These are phyloP conservation scores for Akabosia matsudoensis DNA, from an alignment of 1,140 invertebrate species.

Conservation along the genomic window DNA sequence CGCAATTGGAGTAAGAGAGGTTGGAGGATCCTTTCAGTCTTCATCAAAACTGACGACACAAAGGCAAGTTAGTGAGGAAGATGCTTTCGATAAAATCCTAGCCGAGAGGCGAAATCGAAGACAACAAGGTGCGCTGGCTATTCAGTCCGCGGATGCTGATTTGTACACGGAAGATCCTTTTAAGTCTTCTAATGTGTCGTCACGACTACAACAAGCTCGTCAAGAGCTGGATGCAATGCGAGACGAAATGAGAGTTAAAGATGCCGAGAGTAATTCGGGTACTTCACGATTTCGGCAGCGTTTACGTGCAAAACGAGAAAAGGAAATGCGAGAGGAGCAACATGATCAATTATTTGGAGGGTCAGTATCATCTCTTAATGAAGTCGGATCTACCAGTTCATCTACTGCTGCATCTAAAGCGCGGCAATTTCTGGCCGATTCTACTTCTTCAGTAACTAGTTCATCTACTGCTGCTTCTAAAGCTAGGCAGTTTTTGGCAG, in stretches of 20 bases:
- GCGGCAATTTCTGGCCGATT: not conserved
- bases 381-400: not conserved
- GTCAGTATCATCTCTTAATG: not conserved
- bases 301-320: slow-evolving; percentile 28
- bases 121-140: not conserved
- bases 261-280: slow-evolving; percentile 24
- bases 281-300: slow-evolving; percentile 32
- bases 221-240: slow-evolving; percentile 32
- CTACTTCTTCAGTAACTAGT: not conserved
- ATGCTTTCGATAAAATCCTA: slow-evolving; percentile 30
- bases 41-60: not conserved
- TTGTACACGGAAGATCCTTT: slow-evolving; percentile 36
- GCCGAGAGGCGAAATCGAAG: slow-evolving; percentile 14
- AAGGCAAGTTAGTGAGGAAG: not conserved
- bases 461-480: not conserved
- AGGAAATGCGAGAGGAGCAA: slow-evolving; percentile 17
- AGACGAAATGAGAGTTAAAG: slow-evolving; percentile 31
- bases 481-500: not conserved
- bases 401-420: not conserved
- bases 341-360: not conserved
- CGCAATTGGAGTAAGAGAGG: slow-evolving; percentile 31
- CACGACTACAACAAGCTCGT: slow-evolving; percentile 12
- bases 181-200: slow-evolving; percentile 10
- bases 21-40: not conserved
- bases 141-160: slow-evolving; percentile 31